Conservation (phyloP, 2,888 invertebrate species). For the Odontocerum albicorne region DNA sequence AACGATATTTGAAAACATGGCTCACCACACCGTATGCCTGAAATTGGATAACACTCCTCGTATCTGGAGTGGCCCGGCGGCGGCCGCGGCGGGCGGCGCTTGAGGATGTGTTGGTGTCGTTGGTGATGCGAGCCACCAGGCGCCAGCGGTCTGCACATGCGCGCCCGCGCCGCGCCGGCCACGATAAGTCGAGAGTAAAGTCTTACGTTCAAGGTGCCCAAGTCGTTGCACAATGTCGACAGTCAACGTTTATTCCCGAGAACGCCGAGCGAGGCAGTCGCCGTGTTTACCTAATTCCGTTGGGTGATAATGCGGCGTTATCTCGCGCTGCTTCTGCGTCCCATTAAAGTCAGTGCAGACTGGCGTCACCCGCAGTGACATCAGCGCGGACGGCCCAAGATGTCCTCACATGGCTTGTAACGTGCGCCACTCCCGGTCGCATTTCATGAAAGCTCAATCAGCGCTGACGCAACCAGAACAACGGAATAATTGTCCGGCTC, state of each 20-base stretch:
- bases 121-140: neutral
- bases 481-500: neutral
- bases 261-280: conserved; percentile 4
- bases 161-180: neutral
- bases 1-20: too few species aligned
- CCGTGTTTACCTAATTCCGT: conserved; percentile 16
- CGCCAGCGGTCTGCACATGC: neutral
- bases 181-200: conserved; percentile 19
- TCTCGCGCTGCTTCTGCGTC: neutral
- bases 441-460: conserved; percentile 11
- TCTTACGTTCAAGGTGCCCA: conserved; percentile 15
- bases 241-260: conserved; percentile 8
- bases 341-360: neutral
- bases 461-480: conserved; percentile 12
- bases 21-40: neutral
- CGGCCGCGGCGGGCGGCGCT: neutral
- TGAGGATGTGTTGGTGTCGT: neutral
- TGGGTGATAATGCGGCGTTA: conserved; percentile 8
- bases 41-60: neutral
- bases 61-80: neutral
- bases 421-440: conserved; percentile 2
- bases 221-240: conserved; percentile 14
- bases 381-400: conserved; percentile 8
- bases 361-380: conserved; percentile 4
- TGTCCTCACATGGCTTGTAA: conserved; percentile 8